These are phyloP conservation scores for Bucorvus abyssinicus DNA, from an alignment of 2,797 vertebrate species.

Conservation along the genomic window DNA sequence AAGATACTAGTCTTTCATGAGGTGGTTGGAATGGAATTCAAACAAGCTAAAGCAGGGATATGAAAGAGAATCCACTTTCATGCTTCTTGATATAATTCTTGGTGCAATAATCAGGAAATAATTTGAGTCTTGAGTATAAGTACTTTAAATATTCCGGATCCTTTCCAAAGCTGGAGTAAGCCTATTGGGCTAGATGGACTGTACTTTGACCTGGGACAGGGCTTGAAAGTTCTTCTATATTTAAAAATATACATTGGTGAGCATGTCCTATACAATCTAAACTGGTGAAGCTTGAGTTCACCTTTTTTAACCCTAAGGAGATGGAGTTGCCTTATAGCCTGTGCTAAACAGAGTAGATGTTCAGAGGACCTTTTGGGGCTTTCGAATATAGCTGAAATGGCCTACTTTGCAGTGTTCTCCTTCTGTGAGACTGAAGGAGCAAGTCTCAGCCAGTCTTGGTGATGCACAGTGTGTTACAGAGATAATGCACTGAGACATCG, in stretches of 20 bases:
- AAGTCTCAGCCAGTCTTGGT: background rate
- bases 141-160: background rate
- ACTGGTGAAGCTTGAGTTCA: background rate
- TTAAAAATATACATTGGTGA: background rate
- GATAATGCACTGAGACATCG: background rate
- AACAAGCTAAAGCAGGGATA: background rate
- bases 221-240: background rate
- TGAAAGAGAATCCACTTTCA: background rate
- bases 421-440: background rate
- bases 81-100: background rate
- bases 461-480: background rate
- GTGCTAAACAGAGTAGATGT: constrained; percentile 15
- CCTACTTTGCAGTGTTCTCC: background rate
- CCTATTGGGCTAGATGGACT: background rate
- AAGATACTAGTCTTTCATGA: background rate
- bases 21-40: background rate
- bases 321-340: background rate
- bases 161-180: background rate
- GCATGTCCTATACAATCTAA: background rate
- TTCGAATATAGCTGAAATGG: background rate
- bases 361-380: background rate
- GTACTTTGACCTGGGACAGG: background rate
- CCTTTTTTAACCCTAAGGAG: background rate
- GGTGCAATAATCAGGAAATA: background rate
- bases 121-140: background rate